phyloP scores from a whole-genome alignment of 1,140 invertebrate species.

The Drosophila prosaltans region DNA sequence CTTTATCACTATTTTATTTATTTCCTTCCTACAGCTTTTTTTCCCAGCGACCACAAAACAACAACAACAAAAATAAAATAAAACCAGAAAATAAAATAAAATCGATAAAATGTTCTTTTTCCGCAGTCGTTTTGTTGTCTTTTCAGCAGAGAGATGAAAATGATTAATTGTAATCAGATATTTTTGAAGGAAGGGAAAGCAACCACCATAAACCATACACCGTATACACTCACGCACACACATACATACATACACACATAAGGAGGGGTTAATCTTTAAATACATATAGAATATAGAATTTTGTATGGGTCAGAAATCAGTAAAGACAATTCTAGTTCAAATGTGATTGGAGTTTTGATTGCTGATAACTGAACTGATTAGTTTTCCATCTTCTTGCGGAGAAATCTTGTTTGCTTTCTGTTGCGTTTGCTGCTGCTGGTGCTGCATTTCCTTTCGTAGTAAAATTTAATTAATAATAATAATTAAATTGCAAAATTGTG shows the following conservation, averaged over 20 bases:
- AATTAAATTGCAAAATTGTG: slow-evolving; percentile 14
- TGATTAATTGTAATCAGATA: slow-evolving; percentile 52
- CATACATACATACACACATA: too few species aligned
- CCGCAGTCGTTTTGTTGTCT: neutral
- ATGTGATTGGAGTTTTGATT: neutral
- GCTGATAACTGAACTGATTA: neutral
- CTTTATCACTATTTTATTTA: neutral
- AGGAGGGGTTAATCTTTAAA: too few species aligned
- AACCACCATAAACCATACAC: neutral
- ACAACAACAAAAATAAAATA: slow-evolving; percentile 15
- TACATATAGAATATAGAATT: slow-evolving; percentile 30
- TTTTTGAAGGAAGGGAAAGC: neutral
- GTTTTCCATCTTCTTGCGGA: neutral
- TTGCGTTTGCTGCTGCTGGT: neutral
- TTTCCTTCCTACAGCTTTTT: slow-evolving; percentile 15
- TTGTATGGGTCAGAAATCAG: neutral
- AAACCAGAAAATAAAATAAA: slow-evolving; percentile 23
- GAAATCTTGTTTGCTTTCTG: slow-evolving; percentile 5
- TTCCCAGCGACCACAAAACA: neutral
- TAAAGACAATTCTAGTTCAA: neutral
- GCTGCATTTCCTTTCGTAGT: neutral
- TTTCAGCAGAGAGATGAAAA: slow-evolving; percentile 26
- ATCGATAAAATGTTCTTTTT: slow-evolving; percentile 20
- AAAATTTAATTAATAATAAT: slow-evolving; percentile 14
- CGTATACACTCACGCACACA: too few species aligned